phyloP scores from a whole-genome alignment of 2,797 vertebrate genomes.

The Ctenopoma kingsleyae region DNA sequence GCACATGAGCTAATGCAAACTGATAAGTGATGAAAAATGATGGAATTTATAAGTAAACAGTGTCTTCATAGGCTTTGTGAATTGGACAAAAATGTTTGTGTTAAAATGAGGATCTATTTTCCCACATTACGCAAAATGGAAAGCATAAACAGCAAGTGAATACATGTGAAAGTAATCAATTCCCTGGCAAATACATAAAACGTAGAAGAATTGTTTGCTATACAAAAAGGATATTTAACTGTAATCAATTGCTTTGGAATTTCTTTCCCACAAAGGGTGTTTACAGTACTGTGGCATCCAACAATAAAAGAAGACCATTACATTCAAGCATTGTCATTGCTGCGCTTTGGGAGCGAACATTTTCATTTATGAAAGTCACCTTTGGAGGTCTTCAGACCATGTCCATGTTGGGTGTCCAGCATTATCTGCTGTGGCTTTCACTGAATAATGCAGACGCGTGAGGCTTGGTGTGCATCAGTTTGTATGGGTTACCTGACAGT shows the following conservation, averaged over 20 bases:
- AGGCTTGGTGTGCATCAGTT: constrained; percentile 16
- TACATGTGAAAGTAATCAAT: constrained; percentile 43
- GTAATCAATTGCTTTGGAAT: constrained; percentile 56
- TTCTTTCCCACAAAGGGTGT: constrained; percentile 44
- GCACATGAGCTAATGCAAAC: constrained; percentile 35
- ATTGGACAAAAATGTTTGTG: constrained; percentile 10
- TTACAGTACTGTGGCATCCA: constrained; percentile 68
- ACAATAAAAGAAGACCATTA: constrained; percentile 44
- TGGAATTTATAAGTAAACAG: constrained; percentile 35
- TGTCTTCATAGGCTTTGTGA: constrained; percentile 7
- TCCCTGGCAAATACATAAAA: constrained; percentile 45
- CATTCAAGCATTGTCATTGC: constrained; percentile 69
- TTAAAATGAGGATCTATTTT: background rate
- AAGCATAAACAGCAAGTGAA: constrained; percentile 38
- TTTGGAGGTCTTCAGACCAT: constrained; percentile 26
- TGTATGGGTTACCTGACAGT: constrained; percentile 80
- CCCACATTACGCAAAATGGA: constrained; percentile 32
- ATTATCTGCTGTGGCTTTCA: constrained; percentile 36
- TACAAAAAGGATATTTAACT: constrained; percentile 36
- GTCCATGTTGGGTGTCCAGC: constrained; percentile 18
- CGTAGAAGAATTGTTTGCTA: constrained; percentile 35
- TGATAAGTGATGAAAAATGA: constrained; percentile 22
- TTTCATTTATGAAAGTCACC: constrained; percentile 38
- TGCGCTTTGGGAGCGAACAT: constrained; percentile 51
- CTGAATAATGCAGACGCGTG: constrained; percentile 12